phyloP scores from a whole-genome alignment of 1,140 invertebrate species.

The Glossosoma conforme region DNA sequence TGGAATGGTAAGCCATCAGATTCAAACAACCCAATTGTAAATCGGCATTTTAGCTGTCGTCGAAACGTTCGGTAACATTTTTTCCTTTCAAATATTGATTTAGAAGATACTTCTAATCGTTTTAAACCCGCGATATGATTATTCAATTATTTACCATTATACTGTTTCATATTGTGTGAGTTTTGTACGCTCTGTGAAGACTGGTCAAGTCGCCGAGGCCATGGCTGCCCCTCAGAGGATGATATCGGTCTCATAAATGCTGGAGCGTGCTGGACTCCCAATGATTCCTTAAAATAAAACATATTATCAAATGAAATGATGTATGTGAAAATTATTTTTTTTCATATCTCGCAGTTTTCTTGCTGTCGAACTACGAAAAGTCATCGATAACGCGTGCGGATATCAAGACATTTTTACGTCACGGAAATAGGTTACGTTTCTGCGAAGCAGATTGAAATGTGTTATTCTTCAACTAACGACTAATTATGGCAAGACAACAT shows the following conservation, averaged over 20 bases:
- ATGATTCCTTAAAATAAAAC: slow-evolving; percentile 21
- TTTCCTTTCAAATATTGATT: not conserved
- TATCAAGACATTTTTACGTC: too few species aligned
- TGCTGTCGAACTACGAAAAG: too few species aligned
- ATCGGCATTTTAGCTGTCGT: too few species aligned
- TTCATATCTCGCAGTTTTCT: not conserved
- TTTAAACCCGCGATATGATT: not conserved
- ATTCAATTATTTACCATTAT: slow-evolving; percentile 20
- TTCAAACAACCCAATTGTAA: too few species aligned
- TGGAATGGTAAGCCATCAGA: too few species aligned
- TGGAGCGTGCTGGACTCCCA: slow-evolving; percentile 17
- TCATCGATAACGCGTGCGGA: too few species aligned
- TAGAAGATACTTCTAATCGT: not conserved
- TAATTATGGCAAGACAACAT: not conserved
- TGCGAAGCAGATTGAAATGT: not conserved
- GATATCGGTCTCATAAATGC: slow-evolving; percentile 25
- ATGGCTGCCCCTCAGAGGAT: slow-evolving; percentile 19
- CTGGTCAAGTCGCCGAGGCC: slow-evolving; percentile 25
- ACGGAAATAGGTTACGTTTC: too few species aligned
- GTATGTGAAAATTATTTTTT: not conserved
- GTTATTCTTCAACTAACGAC: not conserved
- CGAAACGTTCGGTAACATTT: not conserved
- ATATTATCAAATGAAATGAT: slow-evolving; percentile 1
- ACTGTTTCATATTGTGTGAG: slow-evolving; percentile 22
- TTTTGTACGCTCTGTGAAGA: too few species aligned